phyloP scores from a whole-genome alignment of 2,888 invertebrate species.

The Xestia ashworthii region DNA sequence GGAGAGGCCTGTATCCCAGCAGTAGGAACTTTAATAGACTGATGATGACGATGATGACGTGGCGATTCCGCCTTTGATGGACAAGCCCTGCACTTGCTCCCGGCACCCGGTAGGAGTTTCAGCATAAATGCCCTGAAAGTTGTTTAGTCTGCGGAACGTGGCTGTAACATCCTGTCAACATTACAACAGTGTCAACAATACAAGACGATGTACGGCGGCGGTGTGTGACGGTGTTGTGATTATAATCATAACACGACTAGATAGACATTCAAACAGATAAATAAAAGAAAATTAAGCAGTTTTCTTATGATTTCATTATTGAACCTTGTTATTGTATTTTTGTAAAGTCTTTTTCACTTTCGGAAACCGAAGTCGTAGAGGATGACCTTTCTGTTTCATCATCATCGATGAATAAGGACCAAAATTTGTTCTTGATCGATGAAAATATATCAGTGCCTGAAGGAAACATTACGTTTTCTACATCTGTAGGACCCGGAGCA shows the following conservation, averaged over 20 bases:
- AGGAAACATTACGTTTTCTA: constrained; percentile 24
- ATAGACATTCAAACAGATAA: neutral
- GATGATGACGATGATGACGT: too few species aligned
- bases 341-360: constrained; percentile 57
- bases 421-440: constrained; percentile 72
- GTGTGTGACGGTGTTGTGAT: too few species aligned
- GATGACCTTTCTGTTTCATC: constrained; percentile 22
- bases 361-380: constrained; percentile 15
- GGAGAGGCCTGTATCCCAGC: too few species aligned
- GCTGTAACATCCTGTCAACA: neutral
- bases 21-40: too few species aligned
- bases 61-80: neutral
- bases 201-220: too few species aligned
- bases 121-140: neutral
- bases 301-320: constrained; percentile 33
- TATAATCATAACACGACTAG: too few species aligned
- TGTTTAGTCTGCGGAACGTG: neutral
- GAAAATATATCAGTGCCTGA: constrained; percentile 67
- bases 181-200: neutral
- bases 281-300: constrained; percentile 19
- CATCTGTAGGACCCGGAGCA: constrained; percentile 32
- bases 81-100: neutral
- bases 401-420: constrained; percentile 71
- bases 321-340: constrained; percentile 8
- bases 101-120: neutral